Evolutionary conservation across 2,888 invertebrate species (phyloP), one percentile per base, ranked within the genome.

Genomic region (Taenaris catops): DNA sequence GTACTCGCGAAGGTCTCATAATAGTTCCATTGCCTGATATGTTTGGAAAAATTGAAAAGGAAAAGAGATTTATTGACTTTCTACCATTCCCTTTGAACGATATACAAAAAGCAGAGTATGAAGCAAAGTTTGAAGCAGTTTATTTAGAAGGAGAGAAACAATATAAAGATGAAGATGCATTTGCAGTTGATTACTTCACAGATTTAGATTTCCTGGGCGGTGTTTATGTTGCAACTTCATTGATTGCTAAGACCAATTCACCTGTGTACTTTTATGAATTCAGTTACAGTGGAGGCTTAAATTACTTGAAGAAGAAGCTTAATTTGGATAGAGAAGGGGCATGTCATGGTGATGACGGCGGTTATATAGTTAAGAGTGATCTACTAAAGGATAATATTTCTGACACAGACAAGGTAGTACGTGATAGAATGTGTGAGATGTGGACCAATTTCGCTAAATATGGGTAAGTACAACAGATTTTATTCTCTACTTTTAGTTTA

Each of bases 361-460:
- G 87, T 5, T 91, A 91, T 47, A 39, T 91, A 1, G 81, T 91
- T 12, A 88, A 84, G 37, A 56, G 53, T 24, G 43, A 49, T 1
- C 45, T 60, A 9, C 45, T 80, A 1, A 53, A 53, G 0, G 57
- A 52, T 2, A 46, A 63, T 17, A 41, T 68, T 4, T 55, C 61
- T 6, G 58, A 64, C 12, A 62, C 58, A 2, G 86, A 81, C 46
- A 56, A 51, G 41, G 37, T 71, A 9, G 70, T 89, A 4, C 66
- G 83, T 2, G 62, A 79, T 10, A 69, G 74, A 11, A 64, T 91
- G 53, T 71, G 84, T n/a, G 59, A 71, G 8, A 64, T 91, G 66
- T 91, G 92, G 91, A 87, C 90, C 0, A 90, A 91, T 51, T 92
- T 92, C 59, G 91, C 91, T 0, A 89, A 87, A 54, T 64, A 63